Base-by-base conservation (phyloP, 2,113 vertebrate genomes). In the Brachypteracias leptosomus region DNA sequence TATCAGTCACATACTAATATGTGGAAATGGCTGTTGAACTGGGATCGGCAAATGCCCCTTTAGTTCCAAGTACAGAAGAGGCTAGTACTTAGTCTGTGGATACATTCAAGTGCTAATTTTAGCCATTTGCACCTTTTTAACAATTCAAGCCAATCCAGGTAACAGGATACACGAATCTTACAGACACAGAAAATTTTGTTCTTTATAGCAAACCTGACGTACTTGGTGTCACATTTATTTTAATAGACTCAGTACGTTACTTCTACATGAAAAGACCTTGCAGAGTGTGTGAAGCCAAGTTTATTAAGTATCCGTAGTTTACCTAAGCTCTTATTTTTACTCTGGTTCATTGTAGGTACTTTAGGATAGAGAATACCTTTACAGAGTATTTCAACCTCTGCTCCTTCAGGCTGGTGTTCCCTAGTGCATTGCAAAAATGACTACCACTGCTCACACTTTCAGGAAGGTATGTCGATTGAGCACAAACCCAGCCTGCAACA, bases 401-500 rank as follows among this genome's bases (percentile, higher is more conserved):
- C 44, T 79, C 9, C n/a, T 46, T 55, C 66, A 88, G 42, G 38
- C 5, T 21, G 47, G 15, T 35, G 24, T 36, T 40, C 36, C 4
- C 13, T 35, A 15, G 9, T 59, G 38, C 57, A 25, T 29, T 4
- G 1, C 13, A 76, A 59, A 76, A 65, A 25, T 24, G 3, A 28
- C 16, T 35, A 46, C 36, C 58, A 62, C 36, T 10, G 29, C 40
- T 66, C 35, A 18, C 11, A 4, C 20, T 35, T 28, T 7, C 36
- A 40, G 61, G 42, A 66, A 36, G 29, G 28, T 46, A 3, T 0
- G 1, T 11, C 1, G 0, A 31, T 24, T 55, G 22, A 68, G 52
- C 62, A 67, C 40, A 63, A 90, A 35, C 7, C 7, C 24, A 59
- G 78, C 42, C 42, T 72, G 77, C 28, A 33, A n/a, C 49, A 61